phyloP scores from a whole-genome alignment of 2,797 vertebrate species.

The Mus caroli region DNA sequence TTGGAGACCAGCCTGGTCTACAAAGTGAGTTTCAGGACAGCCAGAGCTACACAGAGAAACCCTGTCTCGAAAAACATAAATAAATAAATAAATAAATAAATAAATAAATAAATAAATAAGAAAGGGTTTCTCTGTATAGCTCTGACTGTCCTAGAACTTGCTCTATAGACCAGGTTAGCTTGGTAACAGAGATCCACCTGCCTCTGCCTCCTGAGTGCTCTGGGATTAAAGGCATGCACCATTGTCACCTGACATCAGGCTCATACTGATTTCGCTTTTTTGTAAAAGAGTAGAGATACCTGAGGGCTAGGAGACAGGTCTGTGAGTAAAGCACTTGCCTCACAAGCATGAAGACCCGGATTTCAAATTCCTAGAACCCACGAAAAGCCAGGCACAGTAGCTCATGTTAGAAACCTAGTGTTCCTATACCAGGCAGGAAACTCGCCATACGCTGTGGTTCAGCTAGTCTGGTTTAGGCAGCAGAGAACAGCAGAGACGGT shows the following conservation, averaged over 20 bases:
- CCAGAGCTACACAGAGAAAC: no score
- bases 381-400: not conserved
- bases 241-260: no score
- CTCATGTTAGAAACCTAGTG: not conserved
- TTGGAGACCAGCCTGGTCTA: no score
- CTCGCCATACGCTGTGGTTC: not conserved
- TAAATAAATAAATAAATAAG: not conserved
- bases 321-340: not conserved
- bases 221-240: not conserved
- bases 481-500: not conserved
- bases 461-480: not conserved
- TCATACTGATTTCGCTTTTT: not conserved
- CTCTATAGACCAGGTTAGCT: not conserved
- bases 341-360: not conserved
- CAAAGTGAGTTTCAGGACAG: no score
- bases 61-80: no score
- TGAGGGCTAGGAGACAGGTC: not conserved
- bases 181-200: not conserved
- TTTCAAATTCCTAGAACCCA: not conserved
- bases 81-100: not conserved
- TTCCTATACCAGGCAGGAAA: not conserved
- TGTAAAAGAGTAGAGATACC: slow-evolving; percentile 43
- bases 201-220: not conserved
- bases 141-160: not conserved
- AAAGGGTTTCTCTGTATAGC: not conserved